These are phyloP conservation scores for Homalodisca vitripennis DNA, from an alignment of 1,140 invertebrate species.

Conservation along the genomic window DNA sequence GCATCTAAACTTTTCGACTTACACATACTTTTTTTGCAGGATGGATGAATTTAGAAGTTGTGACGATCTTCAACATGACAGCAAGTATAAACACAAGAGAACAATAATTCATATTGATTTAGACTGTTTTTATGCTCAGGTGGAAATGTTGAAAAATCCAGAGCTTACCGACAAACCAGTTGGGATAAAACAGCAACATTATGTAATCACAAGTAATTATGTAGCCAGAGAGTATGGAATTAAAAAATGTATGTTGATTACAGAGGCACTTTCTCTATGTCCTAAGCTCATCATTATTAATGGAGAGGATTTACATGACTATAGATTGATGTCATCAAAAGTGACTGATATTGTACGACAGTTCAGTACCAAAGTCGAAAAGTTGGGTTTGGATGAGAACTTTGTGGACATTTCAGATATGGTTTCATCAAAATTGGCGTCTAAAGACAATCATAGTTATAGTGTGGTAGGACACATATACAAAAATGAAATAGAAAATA, in stretches of 20 bases:
- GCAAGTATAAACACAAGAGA: slow-evolving; percentile 51
- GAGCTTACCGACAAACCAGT: slow-evolving; percentile 61
- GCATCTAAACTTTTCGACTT: too few relatives aligned
- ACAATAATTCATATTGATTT: slow-evolving; percentile 74
- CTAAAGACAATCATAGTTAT: slow-evolving; percentile 27
- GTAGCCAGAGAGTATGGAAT: slow-evolving; percentile 67
- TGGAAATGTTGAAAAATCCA: slow-evolving; percentile 71
- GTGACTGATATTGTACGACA: slow-evolving; percentile 64
- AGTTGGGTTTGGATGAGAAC: slow-evolving; percentile 78
- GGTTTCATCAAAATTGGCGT: slow-evolving; percentile 56
- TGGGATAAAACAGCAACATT: slow-evolving; percentile 76
- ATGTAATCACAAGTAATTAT: slow-evolving; percentile 80
- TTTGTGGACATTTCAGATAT: slow-evolving; percentile 71
- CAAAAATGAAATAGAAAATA: slow-evolving; percentile 49
- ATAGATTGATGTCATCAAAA: slow-evolving; percentile 67
- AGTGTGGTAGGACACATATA: slow-evolving; percentile 56
- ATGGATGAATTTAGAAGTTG: slow-evolving; percentile 10
- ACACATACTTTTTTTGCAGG: too few relatives aligned
- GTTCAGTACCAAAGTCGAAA: slow-evolving; percentile 68
- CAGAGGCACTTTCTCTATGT: slow-evolving; percentile 65
- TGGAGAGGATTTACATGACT: slow-evolving; percentile 73
- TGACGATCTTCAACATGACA: not conserved
- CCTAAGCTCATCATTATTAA: slow-evolving; percentile 66
- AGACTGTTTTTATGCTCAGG: slow-evolving; percentile 82
- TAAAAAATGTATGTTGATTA: slow-evolving; percentile 68